Evolutionary conservation across 2,797 vertebrate species (phyloP).

Genomic region (Coregonus suidteri): DNA sequence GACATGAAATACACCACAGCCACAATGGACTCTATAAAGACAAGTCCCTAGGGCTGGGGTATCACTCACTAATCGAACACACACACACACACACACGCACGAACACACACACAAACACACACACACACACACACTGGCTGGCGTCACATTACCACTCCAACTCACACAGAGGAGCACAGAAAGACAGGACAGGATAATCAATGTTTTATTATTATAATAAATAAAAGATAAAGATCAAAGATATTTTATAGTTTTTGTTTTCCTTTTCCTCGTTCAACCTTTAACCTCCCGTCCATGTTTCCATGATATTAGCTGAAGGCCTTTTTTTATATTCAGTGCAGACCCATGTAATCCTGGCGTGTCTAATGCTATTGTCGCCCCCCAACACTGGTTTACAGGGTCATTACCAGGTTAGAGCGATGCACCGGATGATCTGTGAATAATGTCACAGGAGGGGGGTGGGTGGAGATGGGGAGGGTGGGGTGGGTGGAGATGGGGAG

Average conservation of each 20-base stretch:
- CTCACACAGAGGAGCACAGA: not conserved
- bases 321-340: not conserved
- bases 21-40: constrained; percentile 69
- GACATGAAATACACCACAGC: constrained; percentile 66
- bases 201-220: not conserved
- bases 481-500: not conserved
- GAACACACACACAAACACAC: constrained; percentile 18
- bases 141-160: not conserved
- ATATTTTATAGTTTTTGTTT: constrained; percentile 21
- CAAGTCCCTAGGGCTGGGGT: constrained; percentile 65
- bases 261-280: not conserved
- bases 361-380: constrained; percentile 76
- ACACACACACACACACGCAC: constrained; percentile 22
- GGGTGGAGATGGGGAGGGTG: not conserved
- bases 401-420: constrained; percentile 93
- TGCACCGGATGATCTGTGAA: constrained; percentile 88
- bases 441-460: constrained; percentile 82
- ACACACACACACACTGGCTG: constrained; percentile 35
- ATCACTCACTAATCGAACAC: constrained; percentile 59
- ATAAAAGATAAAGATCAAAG: not conserved
- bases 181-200: not conserved
- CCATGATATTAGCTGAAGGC: constrained; percentile 22
- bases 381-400: constrained; percentile 84
- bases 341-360: constrained; percentile 40
- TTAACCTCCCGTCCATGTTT: constrained; percentile 7